Base-by-base conservation (phyloP, 2,888 invertebrate species). In the Euclidia mi region DNA sequence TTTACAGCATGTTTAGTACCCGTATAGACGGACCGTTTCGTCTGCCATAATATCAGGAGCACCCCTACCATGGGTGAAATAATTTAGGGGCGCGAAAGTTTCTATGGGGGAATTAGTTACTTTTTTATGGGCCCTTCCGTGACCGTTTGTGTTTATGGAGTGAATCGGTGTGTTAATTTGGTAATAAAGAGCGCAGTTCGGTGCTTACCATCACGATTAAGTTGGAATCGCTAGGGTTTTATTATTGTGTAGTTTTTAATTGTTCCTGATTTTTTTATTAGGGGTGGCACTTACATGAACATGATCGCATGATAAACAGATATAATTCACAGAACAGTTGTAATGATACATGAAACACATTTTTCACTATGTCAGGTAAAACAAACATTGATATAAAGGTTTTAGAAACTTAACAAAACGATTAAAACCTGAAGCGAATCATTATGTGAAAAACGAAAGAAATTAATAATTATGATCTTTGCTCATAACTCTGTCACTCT, bases 81-180 rank as follows among this genome's bases (percentile, higher is more conserved):
- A 49, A 56, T 56, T 50, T 56, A 50, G 20, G 10, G 31, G n/a
- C 25, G 15, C 11, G 41, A 56, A 56, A 56, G 10, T 56, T 56
- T 56, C 34, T 45, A 45, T 40, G 41, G 34, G 49, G 34, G 49
- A 29, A 50, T 56, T 50, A 56, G 56, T 49, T 56, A 49, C 37
- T 56, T 56, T n/a, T 56, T 56, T 56, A 56, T 56, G 14, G 34
- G 12, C 41, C 31, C 45, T 35, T 29, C 35, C 29, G 45, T 41
- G 49, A 45, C 56, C 49, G 34, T 49, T 41, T 41, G 29, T 34
- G 45, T 45, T 56, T 45, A 56, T 49, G 56, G 45, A 40, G 35
- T 50, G 49, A 45, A 56, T 56, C 45, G 35, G 40, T 35, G 45
- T 50, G 56, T 56, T 56, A 45, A 56, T 50, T 45, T 31, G 18